These are phyloP conservation scores for Lepidotrigona ventralis DNA, from an alignment of 1,140 invertebrate genomes.

Conservation along the genomic window DNA sequence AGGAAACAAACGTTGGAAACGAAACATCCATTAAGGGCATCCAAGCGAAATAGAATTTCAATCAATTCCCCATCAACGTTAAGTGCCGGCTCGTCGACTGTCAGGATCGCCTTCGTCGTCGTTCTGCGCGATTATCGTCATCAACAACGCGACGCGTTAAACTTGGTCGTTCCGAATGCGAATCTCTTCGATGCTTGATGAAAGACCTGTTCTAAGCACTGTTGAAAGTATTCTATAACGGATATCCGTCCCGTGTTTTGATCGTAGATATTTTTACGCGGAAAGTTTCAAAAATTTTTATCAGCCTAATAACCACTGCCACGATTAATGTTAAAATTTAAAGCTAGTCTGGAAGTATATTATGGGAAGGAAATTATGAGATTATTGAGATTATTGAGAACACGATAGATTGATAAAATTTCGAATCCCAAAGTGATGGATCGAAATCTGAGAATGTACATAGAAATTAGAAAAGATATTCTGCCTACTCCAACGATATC, in stretches of 20 bases:
- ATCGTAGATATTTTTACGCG: no score
- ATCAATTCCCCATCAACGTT: conserved; percentile 39
- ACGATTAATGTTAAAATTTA: no score
- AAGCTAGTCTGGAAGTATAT: no score
- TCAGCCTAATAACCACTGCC: no score
- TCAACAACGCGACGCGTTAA: conserved; percentile 1
- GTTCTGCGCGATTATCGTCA: conserved; percentile 24
- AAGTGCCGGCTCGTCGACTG: conserved; percentile 3
- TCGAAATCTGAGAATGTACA: not conserved
- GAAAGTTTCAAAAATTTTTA: no score
- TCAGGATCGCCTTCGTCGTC: not conserved
- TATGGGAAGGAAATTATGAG: no score
- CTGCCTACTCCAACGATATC: no score
- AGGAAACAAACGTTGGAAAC: conserved; percentile 32
- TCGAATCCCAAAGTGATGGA: not conserved
- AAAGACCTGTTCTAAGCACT: no score
- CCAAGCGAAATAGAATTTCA: conserved; percentile 41
- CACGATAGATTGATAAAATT: not conserved
- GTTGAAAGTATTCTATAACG: not conserved
- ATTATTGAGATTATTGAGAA: no score
- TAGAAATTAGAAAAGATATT: not conserved
- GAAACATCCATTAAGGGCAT: conserved; percentile 35
- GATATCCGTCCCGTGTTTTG: no score
- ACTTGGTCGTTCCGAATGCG: not conserved
- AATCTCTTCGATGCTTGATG: no score